Percentiles rank a stretch among this genome's conserved stretches.
phyloP scores from a whole-genome alignment of 1,140 invertebrate species.

The Rhyacophila brunnea region DNA sequence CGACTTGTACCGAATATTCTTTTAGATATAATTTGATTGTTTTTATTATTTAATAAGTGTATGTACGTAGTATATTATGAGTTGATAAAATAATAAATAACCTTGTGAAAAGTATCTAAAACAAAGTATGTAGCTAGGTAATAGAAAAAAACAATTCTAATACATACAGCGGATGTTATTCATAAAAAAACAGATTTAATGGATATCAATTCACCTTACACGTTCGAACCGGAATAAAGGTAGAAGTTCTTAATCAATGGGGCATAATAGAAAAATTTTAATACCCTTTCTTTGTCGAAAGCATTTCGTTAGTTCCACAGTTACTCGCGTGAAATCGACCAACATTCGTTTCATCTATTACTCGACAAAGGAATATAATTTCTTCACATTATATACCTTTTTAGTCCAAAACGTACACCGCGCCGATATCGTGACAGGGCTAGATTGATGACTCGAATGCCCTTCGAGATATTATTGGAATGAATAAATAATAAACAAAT shows the following conservation, averaged over 20 bases:
- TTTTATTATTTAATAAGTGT: too few species aligned
- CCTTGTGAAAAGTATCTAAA: too few species aligned
- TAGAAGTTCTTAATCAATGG: conserved; percentile 13
- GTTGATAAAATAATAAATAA: too few species aligned
- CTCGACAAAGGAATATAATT: conserved; percentile 25
- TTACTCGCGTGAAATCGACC: conserved; percentile 13
- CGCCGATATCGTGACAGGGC: too few species aligned
- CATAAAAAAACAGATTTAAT: conserved; percentile 11
- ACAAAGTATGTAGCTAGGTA: too few species aligned
- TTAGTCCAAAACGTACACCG: background rate
- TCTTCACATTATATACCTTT: conserved; percentile 23
- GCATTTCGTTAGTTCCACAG: conserved; percentile 2
- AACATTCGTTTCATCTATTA: conserved; percentile 25
- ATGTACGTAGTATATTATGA: too few species aligned
- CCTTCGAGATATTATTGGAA: too few species aligned
- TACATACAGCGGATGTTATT: background rate
- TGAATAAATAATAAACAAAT: too few species aligned
- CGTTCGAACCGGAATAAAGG: conserved; percentile 15
- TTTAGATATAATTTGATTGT: too few species aligned
- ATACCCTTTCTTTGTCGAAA: conserved; percentile 9
- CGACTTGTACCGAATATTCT: too few species aligned
- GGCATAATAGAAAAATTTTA: conserved; percentile 20
- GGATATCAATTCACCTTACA: conserved; percentile 9
- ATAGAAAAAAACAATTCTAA: too few species aligned
- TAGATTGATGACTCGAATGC: too few species aligned